Evolutionary conservation across 35 echinoderm and acorn worm species (phyloP), one percentile per base, ranked within the genome.

Genomic region (Stichopus chloronotus): DNA sequence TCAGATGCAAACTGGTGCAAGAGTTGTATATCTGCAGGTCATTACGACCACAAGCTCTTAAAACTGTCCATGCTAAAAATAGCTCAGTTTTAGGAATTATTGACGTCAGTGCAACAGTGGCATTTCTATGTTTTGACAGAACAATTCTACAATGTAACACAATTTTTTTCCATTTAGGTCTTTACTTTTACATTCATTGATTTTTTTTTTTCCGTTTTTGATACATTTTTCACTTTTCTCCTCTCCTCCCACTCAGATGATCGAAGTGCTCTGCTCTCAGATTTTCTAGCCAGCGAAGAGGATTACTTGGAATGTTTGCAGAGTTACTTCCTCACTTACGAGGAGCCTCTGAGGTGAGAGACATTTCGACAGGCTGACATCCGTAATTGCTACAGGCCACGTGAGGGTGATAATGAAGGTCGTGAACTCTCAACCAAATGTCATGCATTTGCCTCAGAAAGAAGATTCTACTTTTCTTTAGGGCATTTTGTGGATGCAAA

Each of bases 281-380:
- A 94, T 16, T 94, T 94, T 53, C 25, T 94, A 21, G 91, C 63
- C 6, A 81, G 88, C 30, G 88, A 94, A 63, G 55, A 81, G 24
- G 93, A 94, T 79, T 94, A 94, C 80, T 84, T 90, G 90, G 93
- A 94, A 74, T 83, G 77, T 3, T 78, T 94, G 56, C 93, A 87
- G 56, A 94, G 93, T 90, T 91, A 91, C 57, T 82, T 94, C 63
- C 78, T 81, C 22, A 91, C 87, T 5, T 94, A 94, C 23, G 93
- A 94, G 58, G 93, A 91, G 59, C 76, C 93, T 58, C 58, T 94
- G 17, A 91, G 76, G 88, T 91, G 23, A 23, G 30, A 13, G 9
- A 43, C 25, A 13, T 83, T 21, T 14, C 16, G 86, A 12, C 24
- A 63, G 86, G 56, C 0, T 30, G 17, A 69, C 14, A 20, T 12